Evolutionary conservation across 2,113 vertebrate species (phyloP).

Genomic region (Eretmochelys imbricata): DNA sequence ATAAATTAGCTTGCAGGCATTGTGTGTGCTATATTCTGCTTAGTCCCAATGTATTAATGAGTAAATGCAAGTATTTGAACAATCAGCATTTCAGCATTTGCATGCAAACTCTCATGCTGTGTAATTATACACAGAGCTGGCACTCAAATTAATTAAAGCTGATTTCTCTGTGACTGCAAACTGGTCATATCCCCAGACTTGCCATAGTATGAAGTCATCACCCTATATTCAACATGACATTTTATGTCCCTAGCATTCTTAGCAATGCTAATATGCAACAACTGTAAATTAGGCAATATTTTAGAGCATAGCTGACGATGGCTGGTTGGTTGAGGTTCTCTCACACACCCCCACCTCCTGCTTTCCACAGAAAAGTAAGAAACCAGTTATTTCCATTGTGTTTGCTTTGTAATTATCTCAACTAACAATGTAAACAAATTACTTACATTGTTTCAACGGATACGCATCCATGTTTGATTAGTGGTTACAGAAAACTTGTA

Average conservation of each 20-base stretch:
- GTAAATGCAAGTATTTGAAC: slow-evolving; percentile 82
- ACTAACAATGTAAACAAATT: slow-evolving; percentile 86
- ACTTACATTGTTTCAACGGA: slow-evolving; percentile 78
- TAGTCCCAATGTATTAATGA: slow-evolving; percentile 82
- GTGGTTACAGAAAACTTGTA: slow-evolving; percentile 80
- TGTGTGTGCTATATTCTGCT: slow-evolving; percentile 66
- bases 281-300: slow-evolving; percentile 77
- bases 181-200: slow-evolving; percentile 84
- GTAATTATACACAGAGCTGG: slow-evolving; percentile 91
- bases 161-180: slow-evolving; percentile 85
- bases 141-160: slow-evolving; percentile 93
- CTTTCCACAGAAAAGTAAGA: slow-evolving; percentile 75
- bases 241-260: slow-evolving; percentile 79
- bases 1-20: slow-evolving; percentile 75
- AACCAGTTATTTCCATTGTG: slow-evolving; percentile 78
- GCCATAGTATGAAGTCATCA: slow-evolving; percentile 90
- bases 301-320: slow-evolving; percentile 75
- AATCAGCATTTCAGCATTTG: slow-evolving; percentile 88
- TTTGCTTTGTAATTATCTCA: slow-evolving; percentile 85
- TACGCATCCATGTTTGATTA: slow-evolving; percentile 80
- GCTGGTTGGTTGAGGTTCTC: slow-evolving; percentile 67
- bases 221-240: slow-evolving; percentile 82
- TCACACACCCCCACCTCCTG: not conserved
- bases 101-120: slow-evolving; percentile 85
- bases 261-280: slow-evolving; percentile 76